A percentile compares a stretch with the other conserved stretches of the same genome.
Evolutionary conservation across 2,797 vertebrate genomes (phyloP).

Genomic region (Brachyrhaphis roseni): DNA sequence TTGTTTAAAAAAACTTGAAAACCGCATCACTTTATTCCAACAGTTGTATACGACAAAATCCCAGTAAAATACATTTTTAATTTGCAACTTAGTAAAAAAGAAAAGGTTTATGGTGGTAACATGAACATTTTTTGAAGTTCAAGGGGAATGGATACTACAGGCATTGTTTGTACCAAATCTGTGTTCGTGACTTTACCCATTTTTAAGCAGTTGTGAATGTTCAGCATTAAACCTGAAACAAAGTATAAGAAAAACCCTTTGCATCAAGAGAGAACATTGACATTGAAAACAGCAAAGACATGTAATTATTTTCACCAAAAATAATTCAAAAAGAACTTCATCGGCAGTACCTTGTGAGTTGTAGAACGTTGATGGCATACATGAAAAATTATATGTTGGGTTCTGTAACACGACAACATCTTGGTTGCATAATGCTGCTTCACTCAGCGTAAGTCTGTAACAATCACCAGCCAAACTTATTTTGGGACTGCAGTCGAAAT

Average conservation of each 20-base stretch:
- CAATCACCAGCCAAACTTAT: neutral
- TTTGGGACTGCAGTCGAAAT: neutral
- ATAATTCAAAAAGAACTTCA: neutral
- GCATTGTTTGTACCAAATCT: neutral
- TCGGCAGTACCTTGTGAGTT: neutral
- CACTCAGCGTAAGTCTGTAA: neutral
- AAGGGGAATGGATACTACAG: neutral
- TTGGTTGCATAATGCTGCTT: neutral
- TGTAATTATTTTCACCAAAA: neutral
- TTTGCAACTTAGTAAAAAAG: neutral
- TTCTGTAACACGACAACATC: neutral
- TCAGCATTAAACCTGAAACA: constrained; percentile 2
- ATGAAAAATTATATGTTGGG: neutral
- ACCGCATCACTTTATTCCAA: neutral
- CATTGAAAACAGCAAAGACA: neutral
- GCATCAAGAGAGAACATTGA: neutral
- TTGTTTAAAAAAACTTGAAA: neutral
- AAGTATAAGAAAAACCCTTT: neutral
- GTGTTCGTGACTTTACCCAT: neutral
- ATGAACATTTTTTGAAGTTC: neutral
- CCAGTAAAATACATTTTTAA: neutral
- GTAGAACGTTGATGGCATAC: neutral
- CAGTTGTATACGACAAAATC: neutral
- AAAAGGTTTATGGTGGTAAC: neutral
- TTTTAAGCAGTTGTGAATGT: constrained; percentile 3